Percentiles rank a stretch among this genome's conserved stretches.
phyloP scores from a whole-genome alignment of 1,140 invertebrate species.

The Limonius californicus region DNA sequence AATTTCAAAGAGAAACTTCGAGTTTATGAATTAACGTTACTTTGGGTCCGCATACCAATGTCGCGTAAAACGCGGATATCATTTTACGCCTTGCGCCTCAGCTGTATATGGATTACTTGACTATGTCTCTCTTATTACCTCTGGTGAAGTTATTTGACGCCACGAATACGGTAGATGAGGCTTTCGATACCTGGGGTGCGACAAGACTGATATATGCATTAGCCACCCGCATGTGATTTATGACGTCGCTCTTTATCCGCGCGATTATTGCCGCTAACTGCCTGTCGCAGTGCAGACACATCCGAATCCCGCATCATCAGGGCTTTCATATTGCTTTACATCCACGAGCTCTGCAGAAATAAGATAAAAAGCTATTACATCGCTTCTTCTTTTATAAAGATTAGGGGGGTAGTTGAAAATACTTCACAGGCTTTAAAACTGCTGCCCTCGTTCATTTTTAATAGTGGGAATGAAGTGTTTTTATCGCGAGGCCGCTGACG shows the following conservation, averaged over 20 bases:
- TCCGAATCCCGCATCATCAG: slow-evolving; percentile 4
- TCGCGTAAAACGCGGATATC: no score
- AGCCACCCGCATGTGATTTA: slow-evolving; percentile 10
- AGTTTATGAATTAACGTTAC: no score
- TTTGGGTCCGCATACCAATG: no score
- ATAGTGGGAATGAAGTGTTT: slow-evolving; percentile 3
- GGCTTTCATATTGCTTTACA: slow-evolving; percentile 9
- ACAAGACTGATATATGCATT: slow-evolving; percentile 10
- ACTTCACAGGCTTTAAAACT: not conserved
- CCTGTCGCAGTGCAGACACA: slow-evolving; percentile 12
- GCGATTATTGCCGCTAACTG: slow-evolving; percentile 13
- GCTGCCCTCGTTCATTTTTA: slow-evolving; percentile 9
- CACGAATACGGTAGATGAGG: not conserved
- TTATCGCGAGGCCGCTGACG: not conserved
- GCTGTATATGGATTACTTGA: no score
- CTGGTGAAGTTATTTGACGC: no score
- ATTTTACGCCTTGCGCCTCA: no score
- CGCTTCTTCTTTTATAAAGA: slow-evolving; percentile 11
- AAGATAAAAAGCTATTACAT: slow-evolving; percentile 14
- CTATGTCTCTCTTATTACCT: no score
- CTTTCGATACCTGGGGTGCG: not conserved
- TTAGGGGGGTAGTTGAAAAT: slow-evolving; percentile 12
- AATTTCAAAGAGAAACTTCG: no score
- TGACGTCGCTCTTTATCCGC: slow-evolving; percentile 9
- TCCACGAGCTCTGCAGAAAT: slow-evolving; percentile 7